Evolutionary conservation across 2,113 vertebrate genomes (phyloP).

Genomic region (Zapornia atra): DNA sequence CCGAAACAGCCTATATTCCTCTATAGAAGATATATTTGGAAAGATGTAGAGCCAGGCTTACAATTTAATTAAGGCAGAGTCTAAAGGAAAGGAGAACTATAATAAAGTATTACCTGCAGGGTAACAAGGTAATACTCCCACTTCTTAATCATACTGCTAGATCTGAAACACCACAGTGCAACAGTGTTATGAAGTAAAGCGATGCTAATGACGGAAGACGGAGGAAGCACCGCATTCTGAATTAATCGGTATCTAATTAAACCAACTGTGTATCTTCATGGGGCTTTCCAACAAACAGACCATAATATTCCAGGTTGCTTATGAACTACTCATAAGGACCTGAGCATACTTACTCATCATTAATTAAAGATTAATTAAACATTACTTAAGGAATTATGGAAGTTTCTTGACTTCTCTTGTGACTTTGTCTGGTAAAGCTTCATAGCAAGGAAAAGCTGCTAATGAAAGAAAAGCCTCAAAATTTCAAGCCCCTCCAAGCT

Average conservation of each 20-base stretch:
- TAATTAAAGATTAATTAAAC: not conserved
- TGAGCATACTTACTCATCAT: not conserved
- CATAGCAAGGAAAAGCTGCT: not conserved
- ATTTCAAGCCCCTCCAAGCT: not conserved
- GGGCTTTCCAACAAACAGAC: not conserved
- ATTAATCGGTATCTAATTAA: not conserved
- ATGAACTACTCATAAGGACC: not conserved
- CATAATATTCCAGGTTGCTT: not conserved
- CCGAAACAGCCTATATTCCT: not conserved
- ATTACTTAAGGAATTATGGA: not conserved
- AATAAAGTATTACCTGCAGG: not conserved
- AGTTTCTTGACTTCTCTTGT: not conserved
- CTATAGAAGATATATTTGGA: not conserved
- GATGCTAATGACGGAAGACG: not conserved
- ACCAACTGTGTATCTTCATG: not conserved
- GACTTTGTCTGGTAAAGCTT: not conserved
- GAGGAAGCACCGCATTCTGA: not conserved
- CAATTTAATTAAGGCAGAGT: slow-evolving; percentile 15
- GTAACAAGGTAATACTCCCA: not conserved
- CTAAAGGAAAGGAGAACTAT: not conserved
- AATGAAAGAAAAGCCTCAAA: not conserved
- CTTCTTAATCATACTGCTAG: not conserved
- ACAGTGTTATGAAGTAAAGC: not conserved
- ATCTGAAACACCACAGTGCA: not conserved
- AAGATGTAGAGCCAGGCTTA: not conserved